Conservation (phyloP, 1,140 invertebrate genomes). For the Tribolium madens region DNA sequence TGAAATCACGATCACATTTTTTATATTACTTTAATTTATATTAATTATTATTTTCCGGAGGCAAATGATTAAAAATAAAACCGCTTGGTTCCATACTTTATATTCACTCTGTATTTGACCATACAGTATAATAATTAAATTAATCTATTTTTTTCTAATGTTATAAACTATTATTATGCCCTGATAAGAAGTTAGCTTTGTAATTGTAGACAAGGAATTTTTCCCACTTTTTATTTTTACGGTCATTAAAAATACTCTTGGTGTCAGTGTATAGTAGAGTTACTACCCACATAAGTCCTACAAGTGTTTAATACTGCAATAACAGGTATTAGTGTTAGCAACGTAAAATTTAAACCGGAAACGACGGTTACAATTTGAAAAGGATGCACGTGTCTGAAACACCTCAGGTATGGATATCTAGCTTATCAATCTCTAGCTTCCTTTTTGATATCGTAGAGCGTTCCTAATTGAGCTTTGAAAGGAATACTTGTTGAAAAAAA, state of each 20-base stretch:
- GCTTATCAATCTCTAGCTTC: neutral
- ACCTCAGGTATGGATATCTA: constrained; percentile 12
- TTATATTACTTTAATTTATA: no score
- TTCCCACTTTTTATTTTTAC: neutral
- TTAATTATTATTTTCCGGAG: no score
- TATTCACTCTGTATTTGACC: no score
- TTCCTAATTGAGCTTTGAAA: neutral
- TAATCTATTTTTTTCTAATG: no score
- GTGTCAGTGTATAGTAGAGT: neutral
- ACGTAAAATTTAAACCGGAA: neutral
- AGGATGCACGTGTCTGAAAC: constrained; percentile 31
- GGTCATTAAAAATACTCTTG: neutral
- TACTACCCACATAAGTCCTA: neutral
- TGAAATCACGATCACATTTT: no score
- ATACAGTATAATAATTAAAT: no score
- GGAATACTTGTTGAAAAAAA: constrained; percentile 21
- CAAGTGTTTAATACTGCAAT: constrained; percentile 4
- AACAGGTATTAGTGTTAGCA: constrained; percentile 4
- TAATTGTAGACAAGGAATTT: neutral
- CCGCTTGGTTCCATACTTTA: no score
- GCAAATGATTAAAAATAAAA: no score
- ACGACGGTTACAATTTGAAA: constrained; percentile 19
- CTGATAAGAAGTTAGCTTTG: no score
- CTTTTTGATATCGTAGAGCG: neutral
- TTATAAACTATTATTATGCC: no score